phyloP scores from a whole-genome alignment of 2,888 invertebrate species.

The Chrysopilus asiliformis region DNA sequence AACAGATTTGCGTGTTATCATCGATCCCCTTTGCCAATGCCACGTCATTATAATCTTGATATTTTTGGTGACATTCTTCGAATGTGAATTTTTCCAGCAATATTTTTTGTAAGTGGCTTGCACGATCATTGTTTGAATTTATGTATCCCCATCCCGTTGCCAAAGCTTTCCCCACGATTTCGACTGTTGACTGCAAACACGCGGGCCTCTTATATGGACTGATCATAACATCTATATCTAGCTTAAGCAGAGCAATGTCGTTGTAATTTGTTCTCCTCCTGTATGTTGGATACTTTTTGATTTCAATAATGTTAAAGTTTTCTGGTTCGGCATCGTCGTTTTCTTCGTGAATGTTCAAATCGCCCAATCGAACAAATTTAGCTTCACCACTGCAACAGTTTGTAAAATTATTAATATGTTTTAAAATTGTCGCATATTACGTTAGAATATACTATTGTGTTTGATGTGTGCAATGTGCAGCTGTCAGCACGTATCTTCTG shows the following conservation, averaged over 20 bases:
- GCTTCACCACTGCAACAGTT: slow-evolving; percentile 22
- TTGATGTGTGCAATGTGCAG: too few relatives aligned
- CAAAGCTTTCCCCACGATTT: slow-evolving; percentile 27
- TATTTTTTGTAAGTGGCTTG: slow-evolving; percentile 36
- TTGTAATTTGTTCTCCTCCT: slow-evolving; percentile 21
- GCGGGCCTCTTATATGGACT: slow-evolving; percentile 30
- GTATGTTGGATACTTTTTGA: slow-evolving; percentile 33
- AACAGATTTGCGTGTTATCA: slow-evolving; percentile 10
- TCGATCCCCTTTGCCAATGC: slow-evolving; percentile 8
- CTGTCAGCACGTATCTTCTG: too few relatives aligned
- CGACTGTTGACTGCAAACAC: slow-evolving; percentile 26
- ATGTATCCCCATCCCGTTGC: slow-evolving; percentile 39
- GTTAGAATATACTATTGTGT: too few relatives aligned
- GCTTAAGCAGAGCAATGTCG: slow-evolving; percentile 7
- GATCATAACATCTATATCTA: slow-evolving; percentile 4
- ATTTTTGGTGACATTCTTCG: slow-evolving; percentile 4
- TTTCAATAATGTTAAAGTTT: slow-evolving; percentile 22
- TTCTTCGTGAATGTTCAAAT: slow-evolving; percentile 23
- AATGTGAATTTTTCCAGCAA: slow-evolving; percentile 22
- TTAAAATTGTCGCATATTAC: too few relatives aligned
- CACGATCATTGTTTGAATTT: slow-evolving; percentile 19
- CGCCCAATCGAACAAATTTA: slow-evolving; percentile 27
- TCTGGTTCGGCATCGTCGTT: slow-evolving; percentile 26
- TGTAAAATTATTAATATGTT: too few relatives aligned
- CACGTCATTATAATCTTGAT: too few relatives aligned